These are phyloP conservation scores for Timema cristinae DNA, from an alignment of 2,888 invertebrate species.

Conservation along the genomic window DNA sequence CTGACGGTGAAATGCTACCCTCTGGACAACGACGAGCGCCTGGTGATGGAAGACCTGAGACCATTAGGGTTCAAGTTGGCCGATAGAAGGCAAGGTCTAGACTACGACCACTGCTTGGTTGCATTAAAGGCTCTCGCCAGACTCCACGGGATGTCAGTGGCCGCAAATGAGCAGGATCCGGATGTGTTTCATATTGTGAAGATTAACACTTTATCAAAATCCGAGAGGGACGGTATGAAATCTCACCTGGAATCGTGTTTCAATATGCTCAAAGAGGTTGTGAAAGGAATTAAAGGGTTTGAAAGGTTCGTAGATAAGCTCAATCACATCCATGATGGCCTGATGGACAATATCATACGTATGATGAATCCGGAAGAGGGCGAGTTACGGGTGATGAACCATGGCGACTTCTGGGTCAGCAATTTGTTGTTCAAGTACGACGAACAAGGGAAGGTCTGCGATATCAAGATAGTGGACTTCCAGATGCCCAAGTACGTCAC, in stretches of 20 bases:
- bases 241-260: not conserved
- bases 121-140: slow-evolving; percentile 25
- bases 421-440: slow-evolving; percentile 20
- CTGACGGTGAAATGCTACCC: slow-evolving; percentile 9
- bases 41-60: slow-evolving; percentile 26
- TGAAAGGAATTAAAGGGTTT: slow-evolving; percentile 18
- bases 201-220: not conserved
- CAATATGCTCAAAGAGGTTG: not conserved
- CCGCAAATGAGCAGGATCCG: slow-evolving; percentile 18
- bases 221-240: not conserved
- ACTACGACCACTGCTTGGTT: slow-evolving; percentile 20
- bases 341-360: not conserved
- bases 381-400: slow-evolving; percentile 6
- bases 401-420: slow-evolving; percentile 21
- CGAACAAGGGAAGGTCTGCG: not conserved
- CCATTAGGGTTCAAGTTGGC: slow-evolving; percentile 24
- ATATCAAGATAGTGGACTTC: slow-evolving; percentile 26
- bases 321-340: not conserved
- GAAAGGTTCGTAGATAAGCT: slow-evolving; percentile 14
- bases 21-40: slow-evolving; percentile 7
- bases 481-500: slow-evolving; percentile 23
- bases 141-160: slow-evolving; percentile 27
- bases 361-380: no score
- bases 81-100: slow-evolving; percentile 21
- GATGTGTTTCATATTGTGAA: slow-evolving; percentile 19